Conservation (phyloP, 2,888 invertebrate genomes). For the Phanerotoma sp. region DNA sequence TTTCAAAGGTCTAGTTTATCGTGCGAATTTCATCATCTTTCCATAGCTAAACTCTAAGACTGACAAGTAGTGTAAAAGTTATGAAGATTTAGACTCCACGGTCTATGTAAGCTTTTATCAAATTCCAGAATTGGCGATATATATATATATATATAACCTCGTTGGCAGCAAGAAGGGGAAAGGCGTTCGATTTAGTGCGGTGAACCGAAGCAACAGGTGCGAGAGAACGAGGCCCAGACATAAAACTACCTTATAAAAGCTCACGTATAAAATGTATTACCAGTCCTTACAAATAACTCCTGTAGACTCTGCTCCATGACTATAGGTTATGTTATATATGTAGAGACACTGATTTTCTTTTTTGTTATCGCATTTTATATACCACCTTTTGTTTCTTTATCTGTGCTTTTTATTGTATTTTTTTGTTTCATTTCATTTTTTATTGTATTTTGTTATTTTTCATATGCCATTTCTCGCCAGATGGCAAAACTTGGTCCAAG, state of each 20-base stretch:
- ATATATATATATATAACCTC: constrained; percentile 1
- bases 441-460: background rate
- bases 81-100: background rate
- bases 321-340: background rate
- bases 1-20: background rate
- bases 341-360: background rate
- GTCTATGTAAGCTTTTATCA: constrained; percentile 22
- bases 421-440: background rate
- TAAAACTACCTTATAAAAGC: constrained; percentile 51
- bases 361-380: background rate
- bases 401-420: background rate
- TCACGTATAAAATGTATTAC: constrained; percentile 49
- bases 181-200: constrained; percentile 54
- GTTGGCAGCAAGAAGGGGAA: constrained; percentile 18
- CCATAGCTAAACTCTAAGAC: constrained; percentile 2
- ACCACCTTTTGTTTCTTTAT: constrained; percentile 4
- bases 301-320: background rate
- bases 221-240: constrained; percentile 43
- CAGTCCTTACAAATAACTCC: constrained; percentile 42
- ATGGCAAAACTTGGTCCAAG: no score
- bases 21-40: background rate
- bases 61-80: constrained; percentile 11
- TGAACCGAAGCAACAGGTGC: constrained; percentile 56
- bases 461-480: background rate
- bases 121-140: constrained; percentile 29